Evolutionary conservation across 2,888 invertebrate genomes (phyloP).

Genomic region (Andrena camellia): DNA sequence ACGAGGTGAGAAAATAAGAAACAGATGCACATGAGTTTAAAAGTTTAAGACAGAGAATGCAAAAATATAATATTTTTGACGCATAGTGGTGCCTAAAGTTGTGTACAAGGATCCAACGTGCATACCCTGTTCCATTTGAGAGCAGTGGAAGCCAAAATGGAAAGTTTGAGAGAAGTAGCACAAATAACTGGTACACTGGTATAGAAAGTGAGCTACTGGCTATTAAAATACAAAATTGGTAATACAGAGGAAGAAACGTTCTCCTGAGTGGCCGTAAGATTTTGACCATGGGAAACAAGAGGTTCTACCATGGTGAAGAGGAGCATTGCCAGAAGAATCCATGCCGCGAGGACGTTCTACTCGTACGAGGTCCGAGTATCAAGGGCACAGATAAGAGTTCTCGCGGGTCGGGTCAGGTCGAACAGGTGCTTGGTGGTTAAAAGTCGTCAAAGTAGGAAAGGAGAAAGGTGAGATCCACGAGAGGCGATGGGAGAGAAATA

Average conservation of each 20-base stretch:
- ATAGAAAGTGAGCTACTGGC: conserved; percentile 69
- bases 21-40: conserved; percentile 31
- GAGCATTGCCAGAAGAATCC: conserved; percentile 62
- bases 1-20: conserved; percentile 22
- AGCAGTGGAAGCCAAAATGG: conserved; percentile 70
- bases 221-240: conserved; percentile 67
- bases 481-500: conserved; percentile 63
- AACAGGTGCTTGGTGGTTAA: conserved; percentile 70
- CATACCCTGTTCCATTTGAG: conserved; percentile 46
- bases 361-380: conserved; percentile 56
- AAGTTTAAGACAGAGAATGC: conserved; percentile 30
- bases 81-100: conserved; percentile 29
- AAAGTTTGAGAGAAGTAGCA: conserved; percentile 74
- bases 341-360: conserved; percentile 62
- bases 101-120: conserved; percentile 39
- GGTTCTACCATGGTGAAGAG: conserved; percentile 55
- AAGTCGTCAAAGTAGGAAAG: conserved; percentile 58
- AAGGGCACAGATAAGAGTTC: conserved; percentile 67
- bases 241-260: conserved; percentile 46
- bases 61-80: conserved; percentile 45
- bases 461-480: conserved; percentile 70
- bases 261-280: conserved; percentile 48
- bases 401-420: conserved; percentile 35
- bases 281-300: conserved; percentile 44
- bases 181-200: conserved; percentile 72